Percentiles rank a stretch among this genome's conserved stretches.
phyloP scores from a whole-genome alignment of 2,888 invertebrate genomes.

The Anticlea derivata region DNA sequence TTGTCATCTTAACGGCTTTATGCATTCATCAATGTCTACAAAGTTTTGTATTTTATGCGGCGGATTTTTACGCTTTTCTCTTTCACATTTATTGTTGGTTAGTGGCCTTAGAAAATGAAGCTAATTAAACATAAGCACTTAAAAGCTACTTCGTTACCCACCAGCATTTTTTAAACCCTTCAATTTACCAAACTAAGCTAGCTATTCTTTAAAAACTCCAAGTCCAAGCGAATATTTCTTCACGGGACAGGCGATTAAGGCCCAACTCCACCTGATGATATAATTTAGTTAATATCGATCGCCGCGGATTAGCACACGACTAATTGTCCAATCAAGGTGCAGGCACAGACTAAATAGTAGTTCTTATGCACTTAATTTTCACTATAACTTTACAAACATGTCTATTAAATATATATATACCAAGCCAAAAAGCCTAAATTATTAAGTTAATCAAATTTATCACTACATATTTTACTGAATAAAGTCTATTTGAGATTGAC shows the following conservation, averaged over 20 bases:
- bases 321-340: slow-evolving; percentile 84
- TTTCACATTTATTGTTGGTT: background rate
- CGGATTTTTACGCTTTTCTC: background rate
- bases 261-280: slow-evolving; percentile 63
- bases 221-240: slow-evolving; percentile 24
- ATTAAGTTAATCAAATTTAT: too few relatives aligned
- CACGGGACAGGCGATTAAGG: slow-evolving; percentile 37
- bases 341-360: slow-evolving; percentile 76
- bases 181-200: slow-evolving; percentile 23
- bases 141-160: slow-evolving; percentile 2
- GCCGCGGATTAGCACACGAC: slow-evolving; percentile 74
- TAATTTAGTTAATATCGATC: slow-evolving; percentile 77
- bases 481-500: too few relatives aligned
- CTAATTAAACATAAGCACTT: slow-evolving; percentile 2
- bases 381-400: background rate
- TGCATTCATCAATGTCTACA: too few relatives aligned
- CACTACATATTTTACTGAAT: too few relatives aligned
- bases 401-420: too few relatives aligned
- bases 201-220: slow-evolving; percentile 23
- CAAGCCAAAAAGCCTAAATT: too few relatives aligned
- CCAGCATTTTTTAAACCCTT: slow-evolving; percentile 16
- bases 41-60: too few relatives aligned
- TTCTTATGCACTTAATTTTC: background rate
- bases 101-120: background rate
- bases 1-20: too few relatives aligned